Conservation (phyloP, 2,888 invertebrate genomes). For the Lacanobia oleracea region DNA sequence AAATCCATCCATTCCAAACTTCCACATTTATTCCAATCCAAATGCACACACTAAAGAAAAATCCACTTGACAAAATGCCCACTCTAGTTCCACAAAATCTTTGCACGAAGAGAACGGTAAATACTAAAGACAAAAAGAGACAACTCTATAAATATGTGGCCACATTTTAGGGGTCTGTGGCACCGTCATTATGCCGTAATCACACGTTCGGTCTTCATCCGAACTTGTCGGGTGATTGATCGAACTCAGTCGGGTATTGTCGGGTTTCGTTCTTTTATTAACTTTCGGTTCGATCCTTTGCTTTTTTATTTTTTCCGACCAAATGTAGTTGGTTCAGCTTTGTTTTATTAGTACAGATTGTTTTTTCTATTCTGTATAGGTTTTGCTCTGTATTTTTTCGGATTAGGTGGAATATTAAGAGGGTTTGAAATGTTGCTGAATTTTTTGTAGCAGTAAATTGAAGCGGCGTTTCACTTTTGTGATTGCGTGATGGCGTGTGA, state of each 20-base stretch:
- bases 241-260: constrained; percentile 64
- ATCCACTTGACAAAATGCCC: constrained; percentile 33
- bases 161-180: constrained; percentile 56
- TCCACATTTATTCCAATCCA: constrained; percentile 16
- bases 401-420: constrained; percentile 23
- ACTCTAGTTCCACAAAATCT: constrained; percentile 26
- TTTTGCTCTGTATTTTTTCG: constrained; percentile 35
- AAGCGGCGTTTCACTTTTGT: background rate
- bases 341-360: constrained; percentile 50
- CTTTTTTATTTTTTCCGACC: constrained; percentile 34
- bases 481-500: background rate
- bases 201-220: constrained; percentile 73
- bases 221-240: constrained; percentile 74
- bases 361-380: constrained; percentile 38
- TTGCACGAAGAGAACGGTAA: constrained; percentile 23
- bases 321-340: constrained; percentile 40
- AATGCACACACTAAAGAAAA: constrained; percentile 30
- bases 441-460: background rate
- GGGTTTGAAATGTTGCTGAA: background rate
- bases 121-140: constrained; percentile 58
- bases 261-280: constrained; percentile 61
- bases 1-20: constrained; percentile 21
- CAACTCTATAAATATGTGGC: constrained; percentile 64
- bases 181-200: constrained; percentile 74
- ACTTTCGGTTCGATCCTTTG: constrained; percentile 43